Conservation (phyloP, 1,140 invertebrate species). For the Ceratina calcarata region DNA sequence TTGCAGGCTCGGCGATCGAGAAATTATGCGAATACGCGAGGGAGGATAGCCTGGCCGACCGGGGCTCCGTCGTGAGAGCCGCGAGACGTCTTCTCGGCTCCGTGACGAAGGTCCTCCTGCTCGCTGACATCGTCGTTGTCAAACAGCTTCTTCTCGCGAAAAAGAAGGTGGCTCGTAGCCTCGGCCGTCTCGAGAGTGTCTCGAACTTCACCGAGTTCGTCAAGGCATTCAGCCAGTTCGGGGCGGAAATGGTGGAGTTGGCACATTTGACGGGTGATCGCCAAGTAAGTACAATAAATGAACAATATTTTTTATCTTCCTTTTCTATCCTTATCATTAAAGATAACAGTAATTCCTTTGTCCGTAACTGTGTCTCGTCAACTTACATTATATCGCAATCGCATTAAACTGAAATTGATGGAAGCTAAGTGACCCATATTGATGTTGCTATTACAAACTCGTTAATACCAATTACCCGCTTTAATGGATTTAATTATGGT, state of each 20-base stretch:
- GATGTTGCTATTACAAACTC: neutral
- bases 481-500: neutral
- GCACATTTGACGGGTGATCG: constrained; percentile 93
- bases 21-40: constrained; percentile 90
- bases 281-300: constrained; percentile 67
- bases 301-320: neutral
- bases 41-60: constrained; percentile 85
- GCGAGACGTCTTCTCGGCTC: constrained; percentile 95
- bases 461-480: neutral
- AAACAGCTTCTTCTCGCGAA: constrained; percentile 97
- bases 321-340: no score
- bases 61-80: constrained; percentile 92
- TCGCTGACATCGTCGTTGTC: constrained; percentile 99
- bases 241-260: constrained; percentile 98
- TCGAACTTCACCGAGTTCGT: constrained; percentile 99
- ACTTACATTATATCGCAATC: no score
- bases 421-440: neutral
- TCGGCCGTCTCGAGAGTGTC: constrained; percentile 94
- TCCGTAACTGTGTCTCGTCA: no score
- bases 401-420: no score
- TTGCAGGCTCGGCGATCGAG: constrained; percentile 92
- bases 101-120: constrained; percentile 96
- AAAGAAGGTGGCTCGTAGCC: constrained; percentile 94
- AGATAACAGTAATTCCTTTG: no score
- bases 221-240: constrained; percentile 98